phyloP scores from a whole-genome alignment of 2,797 vertebrate genomes.

The Gouania willdenowi region DNA sequence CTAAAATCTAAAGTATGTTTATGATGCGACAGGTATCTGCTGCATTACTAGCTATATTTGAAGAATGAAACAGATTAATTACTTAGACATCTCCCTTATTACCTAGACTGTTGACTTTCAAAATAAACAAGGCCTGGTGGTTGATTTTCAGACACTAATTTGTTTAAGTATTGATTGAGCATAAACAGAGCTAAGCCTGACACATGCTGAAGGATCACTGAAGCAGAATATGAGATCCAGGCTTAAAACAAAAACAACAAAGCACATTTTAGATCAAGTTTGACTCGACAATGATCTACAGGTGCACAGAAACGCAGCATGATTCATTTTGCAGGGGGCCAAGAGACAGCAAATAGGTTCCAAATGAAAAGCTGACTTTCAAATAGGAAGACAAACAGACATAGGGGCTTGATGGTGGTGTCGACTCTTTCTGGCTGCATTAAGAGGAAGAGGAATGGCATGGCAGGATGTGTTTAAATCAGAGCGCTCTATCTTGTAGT shows the following conservation, averaged over 20 bases:
- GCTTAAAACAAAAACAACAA: slow-evolving; percentile 39
- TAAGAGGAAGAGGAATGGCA: slow-evolving; percentile 64
- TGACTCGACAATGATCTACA: slow-evolving; percentile 56
- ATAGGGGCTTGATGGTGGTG: slow-evolving; percentile 26
- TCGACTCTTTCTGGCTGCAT: slow-evolving; percentile 54
- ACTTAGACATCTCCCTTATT: no score
- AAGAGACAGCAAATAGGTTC: slow-evolving; percentile 46
- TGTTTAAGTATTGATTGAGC: slow-evolving; percentile 19
- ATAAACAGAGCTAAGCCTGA: neutral
- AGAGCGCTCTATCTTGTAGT: slow-evolving; percentile 78
- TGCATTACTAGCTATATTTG: no score
- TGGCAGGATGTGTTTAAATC: slow-evolving; percentile 78
- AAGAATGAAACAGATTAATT: no score
- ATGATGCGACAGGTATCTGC: no score
- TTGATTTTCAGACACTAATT: neutral
- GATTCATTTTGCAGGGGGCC: slow-evolving; percentile 42
- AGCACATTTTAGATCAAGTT: slow-evolving; percentile 46
- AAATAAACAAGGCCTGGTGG: neutral
- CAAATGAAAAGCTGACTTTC: slow-evolving; percentile 64
- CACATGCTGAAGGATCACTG: slow-evolving; percentile 14
- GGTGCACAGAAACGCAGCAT: slow-evolving; percentile 42
- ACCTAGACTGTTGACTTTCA: neutral
- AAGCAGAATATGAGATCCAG: slow-evolving; percentile 5
- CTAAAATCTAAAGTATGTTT: no score
- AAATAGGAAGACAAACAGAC: slow-evolving; percentile 68